Evolutionary conservation across 2,888 invertebrate genomes (phyloP).

Genomic region (Erebia ligea): DNA sequence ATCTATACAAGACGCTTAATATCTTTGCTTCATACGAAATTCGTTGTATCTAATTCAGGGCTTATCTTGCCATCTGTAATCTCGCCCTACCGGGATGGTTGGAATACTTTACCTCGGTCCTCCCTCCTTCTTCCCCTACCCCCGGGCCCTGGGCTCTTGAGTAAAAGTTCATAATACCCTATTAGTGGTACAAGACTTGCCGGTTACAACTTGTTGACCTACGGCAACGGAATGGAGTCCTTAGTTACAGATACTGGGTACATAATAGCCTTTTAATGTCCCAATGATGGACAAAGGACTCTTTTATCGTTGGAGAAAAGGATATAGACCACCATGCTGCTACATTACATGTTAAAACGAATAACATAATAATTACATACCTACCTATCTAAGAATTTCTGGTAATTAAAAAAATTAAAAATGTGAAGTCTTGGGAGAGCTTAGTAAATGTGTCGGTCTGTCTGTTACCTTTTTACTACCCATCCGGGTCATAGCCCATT

Average conservation of each 20-base stretch:
- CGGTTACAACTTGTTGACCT: slow-evolving; percentile 54
- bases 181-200: slow-evolving; percentile 69
- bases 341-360: no score
- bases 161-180: slow-evolving; percentile 81
- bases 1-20: slow-evolving; percentile 64
- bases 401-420: no score
- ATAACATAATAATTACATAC: no score
- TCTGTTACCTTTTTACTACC: no score
- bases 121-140: slow-evolving; percentile 40
- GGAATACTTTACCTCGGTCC: slow-evolving; percentile 59
- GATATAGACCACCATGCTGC: no score
- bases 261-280: slow-evolving; percentile 13
- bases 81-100: slow-evolving; percentile 69
- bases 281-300: slow-evolving; percentile 1
- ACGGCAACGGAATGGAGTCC: slow-evolving; percentile 41
- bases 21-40: slow-evolving; percentile 79
- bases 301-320: not conserved
- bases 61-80: slow-evolving; percentile 82
- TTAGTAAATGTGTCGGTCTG: no score
- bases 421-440: no score
- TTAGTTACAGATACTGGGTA: slow-evolving; percentile 20
- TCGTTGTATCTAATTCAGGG: slow-evolving; percentile 80
- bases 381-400: no score
- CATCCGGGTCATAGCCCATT: no score
- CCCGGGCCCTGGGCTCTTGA: slow-evolving; percentile 59